Evolutionary conservation across 2,888 invertebrate genomes (phyloP).

Genomic region (Coelopa pilipes): DNA sequence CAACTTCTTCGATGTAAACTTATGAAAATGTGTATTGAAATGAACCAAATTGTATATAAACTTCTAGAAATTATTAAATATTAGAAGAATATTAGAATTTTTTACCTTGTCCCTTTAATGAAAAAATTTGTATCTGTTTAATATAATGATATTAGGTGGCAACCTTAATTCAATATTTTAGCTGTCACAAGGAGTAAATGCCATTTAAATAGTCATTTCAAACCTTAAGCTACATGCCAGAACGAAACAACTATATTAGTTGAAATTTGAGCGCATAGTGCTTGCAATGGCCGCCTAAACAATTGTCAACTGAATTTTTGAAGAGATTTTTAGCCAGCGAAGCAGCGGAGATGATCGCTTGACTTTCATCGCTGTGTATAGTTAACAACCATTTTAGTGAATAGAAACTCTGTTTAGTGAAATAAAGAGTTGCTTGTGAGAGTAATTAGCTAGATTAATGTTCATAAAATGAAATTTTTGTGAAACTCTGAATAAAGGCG

Average conservation of each 20-base stretch:
- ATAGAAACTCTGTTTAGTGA: background rate
- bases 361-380: background rate
- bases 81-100: too few relatives aligned
- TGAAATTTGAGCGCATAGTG: background rate
- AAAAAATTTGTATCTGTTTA: too few relatives aligned
- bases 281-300: background rate
- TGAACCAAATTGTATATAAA: too few relatives aligned
- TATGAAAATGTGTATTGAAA: too few relatives aligned
- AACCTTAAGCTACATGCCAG: background rate
- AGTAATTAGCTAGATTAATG: background rate
- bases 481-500: too few relatives aligned
- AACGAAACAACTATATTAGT: background rate
- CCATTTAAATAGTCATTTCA: background rate
- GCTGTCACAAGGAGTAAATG: background rate
- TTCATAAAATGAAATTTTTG: too few relatives aligned
- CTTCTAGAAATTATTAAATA: too few relatives aligned
- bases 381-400: background rate
- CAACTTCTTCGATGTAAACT: too few relatives aligned
- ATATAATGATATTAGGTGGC: too few relatives aligned
- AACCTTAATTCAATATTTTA: background rate
- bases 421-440: too few relatives aligned
- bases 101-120: too few relatives aligned
- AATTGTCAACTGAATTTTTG: conserved; percentile 7
- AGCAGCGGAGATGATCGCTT: background rate
- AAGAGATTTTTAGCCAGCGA: conserved; percentile 13